Evolutionary conservation across 2,113 vertebrate species (phyloP).

Genomic region (Onychostoma macrolepis): DNA sequence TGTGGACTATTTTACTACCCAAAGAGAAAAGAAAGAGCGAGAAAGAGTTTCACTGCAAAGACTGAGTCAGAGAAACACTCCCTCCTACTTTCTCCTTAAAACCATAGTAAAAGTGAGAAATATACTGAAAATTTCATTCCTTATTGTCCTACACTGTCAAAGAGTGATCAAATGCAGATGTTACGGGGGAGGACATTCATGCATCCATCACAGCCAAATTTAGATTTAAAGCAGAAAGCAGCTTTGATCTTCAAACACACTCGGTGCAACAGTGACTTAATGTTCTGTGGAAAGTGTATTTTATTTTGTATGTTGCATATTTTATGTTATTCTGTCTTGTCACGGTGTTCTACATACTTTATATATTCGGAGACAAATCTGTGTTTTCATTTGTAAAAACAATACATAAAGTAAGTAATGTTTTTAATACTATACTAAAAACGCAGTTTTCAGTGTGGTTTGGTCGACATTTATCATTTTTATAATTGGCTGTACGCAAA

Average conservation of each 20-base stretch:
- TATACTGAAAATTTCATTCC: neutral
- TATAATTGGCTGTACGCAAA: neutral
- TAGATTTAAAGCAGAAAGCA: neutral
- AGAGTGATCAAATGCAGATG: neutral
- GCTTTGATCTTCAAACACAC: neutral
- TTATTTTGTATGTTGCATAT: neutral
- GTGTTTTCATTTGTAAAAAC: neutral
- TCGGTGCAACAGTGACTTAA: neutral
- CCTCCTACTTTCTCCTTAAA: neutral
- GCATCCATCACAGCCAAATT: neutral
- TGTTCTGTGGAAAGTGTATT: neutral
- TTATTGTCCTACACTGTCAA: neutral
- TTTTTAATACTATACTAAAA: neutral
- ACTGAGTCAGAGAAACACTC: neutral
- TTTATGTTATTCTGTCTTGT: neutral
- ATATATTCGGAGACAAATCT: neutral
- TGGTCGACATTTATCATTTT: neutral
- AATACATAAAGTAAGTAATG: neutral
- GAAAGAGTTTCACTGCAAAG: neutral
- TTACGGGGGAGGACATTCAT: neutral
- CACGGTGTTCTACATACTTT: neutral
- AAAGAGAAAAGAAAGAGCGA: neutral
- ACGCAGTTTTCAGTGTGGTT: too few species aligned
- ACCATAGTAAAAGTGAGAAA: neutral
- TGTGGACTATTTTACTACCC: constrained; percentile 29